These are phyloP conservation scores for Drosophila quinaria DNA, from an alignment of 2,888 invertebrate species.

Conservation along the genomic window DNA sequence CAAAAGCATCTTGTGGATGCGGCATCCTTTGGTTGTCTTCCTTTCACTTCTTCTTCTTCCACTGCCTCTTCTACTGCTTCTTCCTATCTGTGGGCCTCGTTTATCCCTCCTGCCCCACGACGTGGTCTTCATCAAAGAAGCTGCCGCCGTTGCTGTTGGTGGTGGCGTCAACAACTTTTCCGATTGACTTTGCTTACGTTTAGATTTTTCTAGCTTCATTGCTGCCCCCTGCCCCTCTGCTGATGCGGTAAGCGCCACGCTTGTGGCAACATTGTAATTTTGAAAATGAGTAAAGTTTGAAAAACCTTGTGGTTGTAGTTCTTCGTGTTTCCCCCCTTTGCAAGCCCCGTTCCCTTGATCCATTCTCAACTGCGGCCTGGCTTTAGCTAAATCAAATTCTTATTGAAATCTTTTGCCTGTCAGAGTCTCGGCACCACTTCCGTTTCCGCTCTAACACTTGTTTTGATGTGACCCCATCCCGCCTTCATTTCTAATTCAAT, in stretches of 20 bases:
- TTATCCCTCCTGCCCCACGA: constrained; percentile 3
- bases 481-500: constrained; percentile 55
- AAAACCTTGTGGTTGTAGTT: constrained; percentile 72
- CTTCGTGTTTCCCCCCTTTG: constrained; percentile 2
- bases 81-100: constrained; percentile 9
- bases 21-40: constrained; percentile 47
- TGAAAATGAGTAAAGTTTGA: constrained; percentile 84
- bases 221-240: constrained; percentile 17
- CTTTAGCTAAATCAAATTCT: constrained; percentile 73
- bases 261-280: constrained; percentile 83
- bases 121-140: constrained; percentile 63
- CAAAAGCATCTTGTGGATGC: constrained; percentile 47
- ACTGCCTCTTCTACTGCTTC: constrained; percentile 21
- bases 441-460: constrained; percentile 80
- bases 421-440: constrained; percentile 57
- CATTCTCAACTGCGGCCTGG: constrained; percentile 63
- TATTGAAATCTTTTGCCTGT: constrained; percentile 62
- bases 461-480: constrained; percentile 52
- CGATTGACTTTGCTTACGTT: constrained; percentile 83
- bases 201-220: constrained; percentile 76
- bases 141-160: constrained; percentile 36
- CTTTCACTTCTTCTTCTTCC: constrained; percentile 13
- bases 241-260: constrained; percentile 68
- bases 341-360: not conserved
- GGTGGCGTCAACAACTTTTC: constrained; percentile 75